Conservation (phyloP, 2,888 invertebrate species). For the Chrysina gloriosa region DNA sequence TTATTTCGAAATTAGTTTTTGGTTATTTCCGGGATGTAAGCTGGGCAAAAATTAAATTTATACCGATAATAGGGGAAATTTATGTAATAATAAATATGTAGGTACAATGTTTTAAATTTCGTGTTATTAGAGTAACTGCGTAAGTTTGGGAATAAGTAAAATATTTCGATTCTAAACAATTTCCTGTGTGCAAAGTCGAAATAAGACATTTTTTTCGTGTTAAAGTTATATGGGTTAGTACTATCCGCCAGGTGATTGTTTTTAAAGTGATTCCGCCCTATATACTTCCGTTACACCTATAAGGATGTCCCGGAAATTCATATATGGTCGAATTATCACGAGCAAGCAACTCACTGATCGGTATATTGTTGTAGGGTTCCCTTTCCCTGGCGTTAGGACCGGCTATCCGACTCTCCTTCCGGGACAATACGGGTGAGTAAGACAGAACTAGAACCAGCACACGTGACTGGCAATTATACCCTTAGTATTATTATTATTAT, state of each 20-base stretch:
- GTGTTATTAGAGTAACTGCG: no score
- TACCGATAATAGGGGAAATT: no score
- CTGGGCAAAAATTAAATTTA: no score
- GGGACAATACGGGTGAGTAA: slow-evolving; percentile 85
- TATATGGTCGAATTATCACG: slow-evolving; percentile 23
- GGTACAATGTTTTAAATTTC: no score
- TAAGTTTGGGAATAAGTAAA: no score
- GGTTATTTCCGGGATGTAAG: no score
- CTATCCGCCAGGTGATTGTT: slow-evolving; percentile 18
- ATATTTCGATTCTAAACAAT: no score
- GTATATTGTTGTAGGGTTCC: slow-evolving; percentile 71
- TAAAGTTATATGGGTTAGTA: slow-evolving; percentile 20
- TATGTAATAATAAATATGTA: no score
- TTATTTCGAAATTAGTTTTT: no score
- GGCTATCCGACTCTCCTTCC: slow-evolving; percentile 84
- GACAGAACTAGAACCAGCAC: not conserved
- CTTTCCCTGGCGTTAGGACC: slow-evolving; percentile 81
- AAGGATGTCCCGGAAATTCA: slow-evolving; percentile 32
- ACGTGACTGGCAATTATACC: slow-evolving; percentile 2
- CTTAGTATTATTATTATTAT: slow-evolving; percentile 38
- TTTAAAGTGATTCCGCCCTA: slow-evolving; percentile 32
- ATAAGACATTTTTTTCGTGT: no score
- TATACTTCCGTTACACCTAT: slow-evolving; percentile 29
- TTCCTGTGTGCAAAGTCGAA: no score
- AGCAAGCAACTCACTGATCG: not conserved